phyloP scores from a whole-genome alignment of 2,113 vertebrate genomes.

The Trematocara marginatum region DNA sequence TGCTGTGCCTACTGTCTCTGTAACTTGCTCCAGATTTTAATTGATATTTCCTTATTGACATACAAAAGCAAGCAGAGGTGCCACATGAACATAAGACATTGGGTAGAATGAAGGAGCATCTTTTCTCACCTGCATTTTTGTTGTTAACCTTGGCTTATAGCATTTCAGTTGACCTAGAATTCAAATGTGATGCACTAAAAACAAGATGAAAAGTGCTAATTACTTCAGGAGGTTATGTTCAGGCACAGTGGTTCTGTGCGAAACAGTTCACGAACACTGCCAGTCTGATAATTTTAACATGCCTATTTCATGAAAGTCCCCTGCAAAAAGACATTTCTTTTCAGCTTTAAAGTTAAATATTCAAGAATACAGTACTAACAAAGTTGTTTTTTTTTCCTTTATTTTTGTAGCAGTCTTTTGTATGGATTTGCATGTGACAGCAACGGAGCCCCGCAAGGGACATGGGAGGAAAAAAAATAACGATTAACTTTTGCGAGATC shows the following conservation, averaged over 20 bases:
- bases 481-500: not conserved
- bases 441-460: not conserved
- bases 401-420: not conserved
- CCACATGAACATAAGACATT: not conserved
- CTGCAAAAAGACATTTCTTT: not conserved
- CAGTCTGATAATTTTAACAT: not conserved
- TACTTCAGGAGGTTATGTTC: not conserved
- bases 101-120: not conserved
- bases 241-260: not conserved
- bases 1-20: slow-evolving; percentile 14
- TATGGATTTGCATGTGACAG: not conserved
- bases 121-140: not conserved
- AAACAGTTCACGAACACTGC: not conserved
- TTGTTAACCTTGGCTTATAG: not conserved
- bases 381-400: not conserved
- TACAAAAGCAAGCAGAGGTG: not conserved
- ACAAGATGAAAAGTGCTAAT: not conserved
- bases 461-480: not conserved
- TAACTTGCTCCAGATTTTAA: not conserved
- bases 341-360: not conserved
- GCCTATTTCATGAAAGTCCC: not conserved
- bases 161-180: not conserved
- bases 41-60: not conserved
- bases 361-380: not conserved
- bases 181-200: not conserved